Percentiles rank a stretch among this genome's conserved stretches.
These are phyloP conservation scores for Endomychus coccineus DNA, from an alignment of 2,888 invertebrate species.

Conservation along the genomic window DNA sequence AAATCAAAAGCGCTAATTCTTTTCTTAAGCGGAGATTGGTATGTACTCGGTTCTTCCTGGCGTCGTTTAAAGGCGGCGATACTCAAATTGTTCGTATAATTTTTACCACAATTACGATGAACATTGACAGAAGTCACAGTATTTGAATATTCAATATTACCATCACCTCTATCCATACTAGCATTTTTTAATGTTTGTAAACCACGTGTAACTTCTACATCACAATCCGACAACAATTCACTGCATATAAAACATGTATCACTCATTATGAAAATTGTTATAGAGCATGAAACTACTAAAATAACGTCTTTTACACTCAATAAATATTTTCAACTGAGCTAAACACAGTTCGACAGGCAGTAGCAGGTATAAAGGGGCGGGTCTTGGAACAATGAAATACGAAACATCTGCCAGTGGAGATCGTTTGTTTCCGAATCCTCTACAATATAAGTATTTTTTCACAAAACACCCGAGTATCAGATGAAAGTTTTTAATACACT, in stretches of 20 bases:
- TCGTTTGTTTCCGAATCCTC: slow-evolving; percentile 2
- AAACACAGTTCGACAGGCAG: slow-evolving; percentile 10
- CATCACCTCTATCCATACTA: slow-evolving; percentile 14
- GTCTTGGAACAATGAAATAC: slow-evolving; percentile 2
- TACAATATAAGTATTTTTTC: too few relatives aligned
- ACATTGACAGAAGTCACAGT: slow-evolving; percentile 9
- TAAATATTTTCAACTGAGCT: slow-evolving; percentile 11
- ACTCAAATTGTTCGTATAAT: slow-evolving; percentile 3
- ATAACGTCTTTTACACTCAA: slow-evolving; percentile 10
- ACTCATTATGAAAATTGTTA: slow-evolving; percentile 11
- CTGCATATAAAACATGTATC: slow-evolving; percentile 14
- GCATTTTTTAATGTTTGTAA: slow-evolving; percentile 15
- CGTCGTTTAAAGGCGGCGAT: slow-evolving; percentile 6
- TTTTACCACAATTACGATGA: slow-evolving; percentile 10
- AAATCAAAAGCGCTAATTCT: too few relatives aligned
- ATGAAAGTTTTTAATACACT: too few relatives aligned
- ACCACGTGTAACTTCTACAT: slow-evolving; percentile 12
- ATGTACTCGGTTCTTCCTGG: background rate
- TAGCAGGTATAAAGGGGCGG: slow-evolving; percentile 10
- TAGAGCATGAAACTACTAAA: slow-evolving; percentile 8
- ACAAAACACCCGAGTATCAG: too few relatives aligned
- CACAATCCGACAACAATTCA: slow-evolving; percentile 10
- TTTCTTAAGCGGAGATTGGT: background rate
- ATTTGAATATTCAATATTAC: slow-evolving; percentile 12
- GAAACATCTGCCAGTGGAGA: slow-evolving; percentile 8